Conservation (phyloP, 2,797 vertebrate genomes). For the Cynopterus sphinx region DNA sequence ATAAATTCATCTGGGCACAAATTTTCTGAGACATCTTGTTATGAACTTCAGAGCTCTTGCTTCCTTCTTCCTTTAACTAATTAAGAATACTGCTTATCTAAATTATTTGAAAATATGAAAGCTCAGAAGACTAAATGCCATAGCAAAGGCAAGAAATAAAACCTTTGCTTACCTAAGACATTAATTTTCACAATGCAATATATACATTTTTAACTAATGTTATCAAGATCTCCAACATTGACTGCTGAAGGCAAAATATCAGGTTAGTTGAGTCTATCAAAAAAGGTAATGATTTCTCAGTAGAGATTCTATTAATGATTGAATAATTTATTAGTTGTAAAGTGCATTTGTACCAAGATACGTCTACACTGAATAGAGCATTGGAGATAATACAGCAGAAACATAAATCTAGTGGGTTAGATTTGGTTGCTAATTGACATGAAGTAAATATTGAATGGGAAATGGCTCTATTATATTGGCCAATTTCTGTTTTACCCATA, state of each 20-base stretch:
- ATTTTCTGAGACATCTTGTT: background rate
- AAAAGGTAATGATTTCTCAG: slow-evolving; percentile 28
- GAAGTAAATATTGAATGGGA: background rate
- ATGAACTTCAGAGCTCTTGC: background rate
- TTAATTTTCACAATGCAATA: background rate
- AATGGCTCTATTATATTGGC: background rate
- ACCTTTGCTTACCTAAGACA: background rate
- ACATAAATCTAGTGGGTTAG: background rate
- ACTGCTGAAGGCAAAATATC: background rate
- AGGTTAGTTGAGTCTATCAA: slow-evolving; percentile 44
- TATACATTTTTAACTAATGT: slow-evolving; percentile 1
- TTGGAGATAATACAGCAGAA: background rate
- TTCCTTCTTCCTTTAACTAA: background rate
- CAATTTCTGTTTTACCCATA: background rate
- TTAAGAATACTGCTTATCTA: background rate
- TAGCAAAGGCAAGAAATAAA: slow-evolving; percentile 21
- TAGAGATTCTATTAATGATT: slow-evolving; percentile 23
- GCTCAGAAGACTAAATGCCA: background rate
- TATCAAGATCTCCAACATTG: background rate
- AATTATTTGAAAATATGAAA: slow-evolving; percentile 32
- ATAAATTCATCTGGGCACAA: background rate
- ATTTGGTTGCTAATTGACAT: slow-evolving; percentile 13
- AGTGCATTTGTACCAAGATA: background rate
- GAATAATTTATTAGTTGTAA: slow-evolving; percentile 32
- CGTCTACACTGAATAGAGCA: background rate